A percentile compares a stretch with the other conserved stretches of the same genome.
Conservation (phyloP, 1,140 invertebrate genomes). For the Chionoecetes opilio region DNA sequence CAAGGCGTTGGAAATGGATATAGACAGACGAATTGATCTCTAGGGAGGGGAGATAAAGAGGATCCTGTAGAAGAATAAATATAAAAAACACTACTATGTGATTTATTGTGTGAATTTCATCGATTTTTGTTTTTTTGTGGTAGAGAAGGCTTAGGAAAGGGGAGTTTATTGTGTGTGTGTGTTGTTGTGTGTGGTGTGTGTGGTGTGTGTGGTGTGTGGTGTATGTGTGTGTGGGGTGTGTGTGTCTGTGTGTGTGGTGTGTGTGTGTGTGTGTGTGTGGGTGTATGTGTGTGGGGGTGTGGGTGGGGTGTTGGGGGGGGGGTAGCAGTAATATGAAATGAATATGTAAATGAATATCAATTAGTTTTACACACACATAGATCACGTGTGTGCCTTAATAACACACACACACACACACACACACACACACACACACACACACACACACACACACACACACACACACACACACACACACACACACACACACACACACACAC, state of each 20-base stretch:
- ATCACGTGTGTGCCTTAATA: neutral
- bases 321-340: neutral
- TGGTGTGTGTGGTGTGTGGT: conserved; percentile 55
- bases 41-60: too few species aligned
- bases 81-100: too few species aligned
- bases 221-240: conserved; percentile 48
- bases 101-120: too few species aligned
- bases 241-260: conserved; percentile 51
- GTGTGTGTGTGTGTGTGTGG: conserved; percentile 50
- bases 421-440: conserved; percentile 9
- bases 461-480: neutral
- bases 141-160: too few species aligned
- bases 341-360: neutral
- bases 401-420: conserved; percentile 12
- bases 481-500: conserved; percentile 34
- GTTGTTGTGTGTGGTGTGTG: conserved; percentile 37
- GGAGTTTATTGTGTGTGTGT: too few species aligned
- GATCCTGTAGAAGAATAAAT: too few species aligned
- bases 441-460: neutral
- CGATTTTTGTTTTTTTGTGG: too few species aligned
- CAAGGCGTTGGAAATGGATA: neutral
- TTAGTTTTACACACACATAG: neutral
- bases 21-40: neutral
- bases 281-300: conserved; percentile 43
- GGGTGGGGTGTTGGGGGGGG: neutral